Evolutionary conservation across 2,797 vertebrate genomes (phyloP), one percentile per base, ranked within the genome.

Genomic region (Galago senegalensis): DNA sequence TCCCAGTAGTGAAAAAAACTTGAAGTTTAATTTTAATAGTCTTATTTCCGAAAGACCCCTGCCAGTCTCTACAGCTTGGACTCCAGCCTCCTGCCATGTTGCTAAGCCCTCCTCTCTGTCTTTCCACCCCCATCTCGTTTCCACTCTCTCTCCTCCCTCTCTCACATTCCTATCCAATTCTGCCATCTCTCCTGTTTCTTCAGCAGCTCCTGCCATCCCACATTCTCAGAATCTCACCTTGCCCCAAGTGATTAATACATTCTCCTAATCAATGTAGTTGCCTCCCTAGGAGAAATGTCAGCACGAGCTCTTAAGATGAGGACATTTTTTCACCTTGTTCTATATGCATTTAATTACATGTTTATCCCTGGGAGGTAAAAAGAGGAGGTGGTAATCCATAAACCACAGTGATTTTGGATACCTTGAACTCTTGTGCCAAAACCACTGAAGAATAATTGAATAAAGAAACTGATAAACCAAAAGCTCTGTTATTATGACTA

Each of bases 401-500:
- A 95, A 63, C 10, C 25, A 53, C 31, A 81, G 16, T 37, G 27
- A 60, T 93, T 89, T 97, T 73, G 89, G 80, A 69, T 87, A 73
- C 18, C 80, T 80, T 95, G 87, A 97, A 86, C 80, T 91, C 89
- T 84, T 56, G 13, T 31, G 58, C 58, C 18, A 63, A 94, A 96
- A 40, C 40, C 63, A 86, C 37, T 86, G 40, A 86, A 95, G 82
- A 96, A 85, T 96, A 95, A 96, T 91, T 93, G 3, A 95, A 61
- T 56, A 89, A 25, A 95, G 60, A 53, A 92, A 97, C 95, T 94
- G 85, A 91, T 81, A 89, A 91, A 94, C n/a, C 75, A 31, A 40
- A 70, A 95, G 92, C 86, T 72, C 75, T 83, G 40, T 88, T 83
- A 92, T 95, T 96, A 88, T 93, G 63, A 97, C 93, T 49, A 94